Conservation (phyloP, 2,888 invertebrate species). For the Digitonthophagus gazella region DNA sequence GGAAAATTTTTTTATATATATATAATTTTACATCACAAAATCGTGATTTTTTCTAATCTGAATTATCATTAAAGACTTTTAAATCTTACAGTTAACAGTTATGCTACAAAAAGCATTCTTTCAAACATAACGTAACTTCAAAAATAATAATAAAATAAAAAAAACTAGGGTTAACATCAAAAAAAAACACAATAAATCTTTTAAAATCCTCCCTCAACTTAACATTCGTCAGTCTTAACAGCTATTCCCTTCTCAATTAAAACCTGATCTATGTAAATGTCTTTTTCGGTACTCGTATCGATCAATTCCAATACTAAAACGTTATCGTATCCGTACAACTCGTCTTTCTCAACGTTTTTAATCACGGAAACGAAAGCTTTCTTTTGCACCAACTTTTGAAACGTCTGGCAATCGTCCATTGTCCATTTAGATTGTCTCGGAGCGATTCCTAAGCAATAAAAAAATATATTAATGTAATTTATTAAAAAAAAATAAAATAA, state of each 20-base stretch:
- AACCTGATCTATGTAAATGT: slow-evolving; percentile 65
- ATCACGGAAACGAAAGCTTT: slow-evolving; percentile 70
- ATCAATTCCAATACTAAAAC: slow-evolving; percentile 67
- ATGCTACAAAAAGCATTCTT: too few species aligned
- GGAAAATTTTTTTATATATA: too few species aligned
- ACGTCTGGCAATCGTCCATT: slow-evolving; percentile 70
- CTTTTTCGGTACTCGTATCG: slow-evolving; percentile 67
- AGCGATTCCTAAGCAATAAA: slow-evolving; percentile 50
- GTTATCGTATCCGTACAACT: slow-evolving; percentile 60
- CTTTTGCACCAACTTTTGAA: slow-evolving; percentile 68
- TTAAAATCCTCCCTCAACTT: background rate
- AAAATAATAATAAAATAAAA: background rate
- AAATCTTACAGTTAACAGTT: too few species aligned
- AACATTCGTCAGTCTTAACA: slow-evolving; percentile 19
- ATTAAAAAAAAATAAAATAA: slow-evolving; percentile 16
- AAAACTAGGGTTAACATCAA: background rate
- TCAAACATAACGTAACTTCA: too few species aligned
- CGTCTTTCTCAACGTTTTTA: slow-evolving; percentile 61
- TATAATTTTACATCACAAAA: too few species aligned
- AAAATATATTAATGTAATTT: background rate
- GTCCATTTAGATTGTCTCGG: slow-evolving; percentile 62
- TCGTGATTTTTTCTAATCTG: too few species aligned
- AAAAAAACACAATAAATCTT: background rate
- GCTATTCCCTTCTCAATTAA: slow-evolving; percentile 61
- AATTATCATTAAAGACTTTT: too few species aligned